Conservation (phyloP, 2,797 vertebrate species). For the Ceyx erithaca region DNA sequence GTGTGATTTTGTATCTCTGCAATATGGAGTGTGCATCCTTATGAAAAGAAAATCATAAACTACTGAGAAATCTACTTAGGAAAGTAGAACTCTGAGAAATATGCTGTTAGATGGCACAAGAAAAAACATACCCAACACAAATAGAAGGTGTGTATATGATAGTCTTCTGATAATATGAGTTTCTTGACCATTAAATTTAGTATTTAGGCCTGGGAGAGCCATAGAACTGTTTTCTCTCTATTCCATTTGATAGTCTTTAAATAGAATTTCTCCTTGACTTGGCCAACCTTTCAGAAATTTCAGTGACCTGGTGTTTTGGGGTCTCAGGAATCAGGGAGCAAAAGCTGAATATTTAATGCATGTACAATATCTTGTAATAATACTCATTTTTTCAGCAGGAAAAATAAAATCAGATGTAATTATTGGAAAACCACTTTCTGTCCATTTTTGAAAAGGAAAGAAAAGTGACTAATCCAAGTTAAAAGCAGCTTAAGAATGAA, state of each 20-base stretch:
- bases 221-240: constrained; percentile 83
- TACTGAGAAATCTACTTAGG: too few species aligned
- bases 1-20: too few species aligned
- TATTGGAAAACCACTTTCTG: background rate
- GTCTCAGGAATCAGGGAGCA: constrained; percentile 66
- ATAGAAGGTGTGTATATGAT: constrained; percentile 40
- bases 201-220: constrained; percentile 79
- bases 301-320: constrained; percentile 35
- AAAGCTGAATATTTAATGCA: background rate
- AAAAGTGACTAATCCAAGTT: constrained; percentile 19
- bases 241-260: constrained; percentile 83
- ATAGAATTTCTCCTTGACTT: constrained; percentile 78
- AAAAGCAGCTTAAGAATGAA: constrained; percentile 25
- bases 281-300: constrained; percentile 80
- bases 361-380: background rate
- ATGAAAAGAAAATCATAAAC: too few species aligned
- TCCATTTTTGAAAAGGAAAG: constrained; percentile 6
- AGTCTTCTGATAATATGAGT: constrained; percentile 88
- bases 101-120: too few species aligned
- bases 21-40: too few species aligned
- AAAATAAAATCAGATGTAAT: background rate
- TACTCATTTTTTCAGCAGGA: background rate
- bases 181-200: constrained; percentile 78
- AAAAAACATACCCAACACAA: background rate
- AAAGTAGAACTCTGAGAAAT: too few species aligned